Percentiles rank a stretch among this genome's conserved stretches.
Evolutionary conservation across 2,888 invertebrate species (phyloP).

Genomic region (Creontiades dilutus): DNA sequence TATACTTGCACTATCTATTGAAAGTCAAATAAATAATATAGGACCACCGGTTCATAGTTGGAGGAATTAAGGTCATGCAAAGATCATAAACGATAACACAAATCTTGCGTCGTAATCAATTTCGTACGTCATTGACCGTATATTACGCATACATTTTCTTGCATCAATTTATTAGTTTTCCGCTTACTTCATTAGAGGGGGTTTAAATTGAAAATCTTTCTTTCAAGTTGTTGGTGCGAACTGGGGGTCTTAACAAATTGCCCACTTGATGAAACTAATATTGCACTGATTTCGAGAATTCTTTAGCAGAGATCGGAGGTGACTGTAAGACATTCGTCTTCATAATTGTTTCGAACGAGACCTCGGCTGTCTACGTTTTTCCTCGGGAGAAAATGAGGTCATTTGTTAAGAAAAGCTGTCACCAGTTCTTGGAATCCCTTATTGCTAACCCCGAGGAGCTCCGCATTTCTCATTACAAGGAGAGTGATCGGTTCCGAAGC

Average conservation of each 20-base stretch:
- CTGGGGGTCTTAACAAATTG: not conserved
- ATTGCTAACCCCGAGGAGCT: constrained; percentile 19
- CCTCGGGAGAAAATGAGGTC: constrained; percentile 14
- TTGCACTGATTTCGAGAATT: constrained; percentile 25
- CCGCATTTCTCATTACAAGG: constrained; percentile 21
- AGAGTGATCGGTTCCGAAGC: not conserved
- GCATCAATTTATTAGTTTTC: too few species aligned
- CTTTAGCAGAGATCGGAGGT: constrained; percentile 7
- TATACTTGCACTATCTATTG: too few species aligned
- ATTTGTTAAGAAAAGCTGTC: not conserved
- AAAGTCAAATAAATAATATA: too few species aligned
- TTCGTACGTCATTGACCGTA: too few species aligned
- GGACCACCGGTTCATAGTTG: too few species aligned
- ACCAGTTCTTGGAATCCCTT: constrained; percentile 5
- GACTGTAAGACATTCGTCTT: not conserved
- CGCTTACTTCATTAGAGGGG: too few species aligned
- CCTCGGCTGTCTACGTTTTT: constrained; percentile 7
- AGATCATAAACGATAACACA: too few species aligned
- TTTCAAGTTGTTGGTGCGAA: not conserved
- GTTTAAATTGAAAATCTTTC: not conserved
- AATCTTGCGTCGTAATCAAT: too few species aligned
- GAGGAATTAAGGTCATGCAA: too few species aligned
- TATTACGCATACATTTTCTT: too few species aligned
- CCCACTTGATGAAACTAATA: not conserved
- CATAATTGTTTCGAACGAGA: constrained; percentile 19